Evolutionary conservation across 2,888 invertebrate species (phyloP), one percentile per base, ranked within the genome.

Genomic region (Amphipyra berbera): DNA sequence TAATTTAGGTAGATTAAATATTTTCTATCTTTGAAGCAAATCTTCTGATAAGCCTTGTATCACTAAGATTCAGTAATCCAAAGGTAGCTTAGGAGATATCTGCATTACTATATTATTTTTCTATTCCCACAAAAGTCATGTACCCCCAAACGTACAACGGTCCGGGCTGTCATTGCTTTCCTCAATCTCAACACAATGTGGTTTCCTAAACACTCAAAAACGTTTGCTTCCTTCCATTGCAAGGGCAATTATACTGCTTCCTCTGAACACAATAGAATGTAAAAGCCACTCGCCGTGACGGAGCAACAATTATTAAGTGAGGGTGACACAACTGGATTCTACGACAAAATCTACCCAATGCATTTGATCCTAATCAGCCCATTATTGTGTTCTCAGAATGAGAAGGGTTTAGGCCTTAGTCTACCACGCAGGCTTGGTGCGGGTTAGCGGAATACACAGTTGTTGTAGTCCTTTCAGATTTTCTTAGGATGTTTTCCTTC

Each of bases 221-320:
- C 81, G 82, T 72, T 78, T 64, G 82, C 86, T 93, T 91, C 92
- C 91, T 90, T 84, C 87, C 87, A 84, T 78, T 78, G 83, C 84
- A 88, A 88, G 86, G 86, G 87, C 90, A 91, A 92, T 92, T 92
- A 91, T 88, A 87, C 85, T 82, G 84, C 89, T 93, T 94, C 92
- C 92, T 90, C 85, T 78, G 75, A 79, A 84, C 79, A 93, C 93
- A 93, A 93, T 90, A 84, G 86, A 88, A 90, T 85, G 88, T 87
- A 87, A 90, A 90, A 93, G 85, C 81, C 86, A 85, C 81, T 83
- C 82, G 82, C 81, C 85, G 79, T 85, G 86, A 84, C 86, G 81
- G 79, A 70, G 73, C 79, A 72, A 78, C 82, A 78, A 83, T 85
- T 85, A 83, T n/a, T 79, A 78, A 76, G 75, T 72, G 78, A 69